These are phyloP conservation scores for Lepilemur septentrionalis DNA, from an alignment of 2,797 vertebrate genomes.

Conservation along the genomic window DNA sequence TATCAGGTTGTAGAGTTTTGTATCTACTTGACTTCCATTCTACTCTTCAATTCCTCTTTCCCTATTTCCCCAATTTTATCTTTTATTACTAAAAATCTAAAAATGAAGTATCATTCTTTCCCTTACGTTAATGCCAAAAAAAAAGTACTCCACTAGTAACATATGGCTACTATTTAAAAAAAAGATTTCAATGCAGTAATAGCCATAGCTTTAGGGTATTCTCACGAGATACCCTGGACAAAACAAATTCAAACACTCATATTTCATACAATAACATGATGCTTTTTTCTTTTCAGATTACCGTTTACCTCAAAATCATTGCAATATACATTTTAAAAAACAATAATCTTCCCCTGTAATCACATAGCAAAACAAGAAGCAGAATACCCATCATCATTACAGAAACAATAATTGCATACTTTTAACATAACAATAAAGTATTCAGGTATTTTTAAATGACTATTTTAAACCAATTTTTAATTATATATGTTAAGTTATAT, in stretches of 20 bases:
- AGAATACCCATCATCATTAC: neutral
- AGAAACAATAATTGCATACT: constrained; percentile 38
- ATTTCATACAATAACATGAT: constrained; percentile 38
- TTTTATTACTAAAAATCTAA: constrained; percentile 43
- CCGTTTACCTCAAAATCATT: neutral
- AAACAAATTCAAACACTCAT: constrained; percentile 45
- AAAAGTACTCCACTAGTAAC: constrained; percentile 22
- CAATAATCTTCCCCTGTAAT: neutral
- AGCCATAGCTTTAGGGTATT: neutral
- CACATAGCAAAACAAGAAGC: constrained; percentile 27
- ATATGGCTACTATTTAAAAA: neutral
- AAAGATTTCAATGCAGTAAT: neutral
- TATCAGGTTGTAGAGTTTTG: neutral
- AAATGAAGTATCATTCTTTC: neutral
- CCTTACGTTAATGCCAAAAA: constrained; percentile 37
- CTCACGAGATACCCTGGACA: constrained; percentile 27
- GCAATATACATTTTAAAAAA: constrained; percentile 46
- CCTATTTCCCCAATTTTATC: neutral
- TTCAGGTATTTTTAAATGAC: neutral
- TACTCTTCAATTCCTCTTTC: neutral
- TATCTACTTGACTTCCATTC: neutral
- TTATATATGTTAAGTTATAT: neutral
- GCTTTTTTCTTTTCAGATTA: constrained; percentile 50
- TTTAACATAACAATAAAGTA: constrained; percentile 24
- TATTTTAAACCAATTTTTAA: constrained; percentile 33